These are phyloP conservation scores for Agrilus planipennis DNA, from an alignment of 1,140 invertebrate species.

Conservation along the genomic window DNA sequence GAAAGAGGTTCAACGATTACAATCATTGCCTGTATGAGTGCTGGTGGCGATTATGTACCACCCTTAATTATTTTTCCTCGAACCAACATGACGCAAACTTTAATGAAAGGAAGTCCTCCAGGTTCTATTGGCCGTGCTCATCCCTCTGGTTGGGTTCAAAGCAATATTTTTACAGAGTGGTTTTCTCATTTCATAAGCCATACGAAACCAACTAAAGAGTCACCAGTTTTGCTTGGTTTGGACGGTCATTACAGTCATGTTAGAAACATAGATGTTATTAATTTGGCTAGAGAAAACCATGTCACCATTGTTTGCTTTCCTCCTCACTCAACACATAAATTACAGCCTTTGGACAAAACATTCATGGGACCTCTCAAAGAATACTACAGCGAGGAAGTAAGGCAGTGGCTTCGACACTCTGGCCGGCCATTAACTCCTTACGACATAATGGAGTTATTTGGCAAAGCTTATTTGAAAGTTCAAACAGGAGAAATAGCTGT, in stretches of 20 bases:
- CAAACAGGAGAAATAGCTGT: background rate
- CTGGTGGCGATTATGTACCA: slow-evolving; percentile 30
- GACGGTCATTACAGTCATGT: slow-evolving; percentile 18
- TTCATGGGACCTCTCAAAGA: slow-evolving; percentile 22
- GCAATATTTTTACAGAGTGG: slow-evolving; percentile 7
- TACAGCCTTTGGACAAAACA: slow-evolving; percentile 24
- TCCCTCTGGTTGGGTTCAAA: slow-evolving; percentile 13
- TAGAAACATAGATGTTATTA: slow-evolving; percentile 6
- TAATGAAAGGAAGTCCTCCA: slow-evolving; percentile 1
- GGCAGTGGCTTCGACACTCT: slow-evolving; percentile 10
- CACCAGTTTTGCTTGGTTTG: slow-evolving; percentile 14
- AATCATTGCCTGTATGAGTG: slow-evolving; percentile 27
- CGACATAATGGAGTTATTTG: slow-evolving; percentile 13
- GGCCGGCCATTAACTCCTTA: slow-evolving; percentile 10
- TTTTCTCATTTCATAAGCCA: slow-evolving; percentile 17
- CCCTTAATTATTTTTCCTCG: slow-evolving; percentile 34
- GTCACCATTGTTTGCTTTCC: slow-evolving; percentile 11
- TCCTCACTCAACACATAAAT: slow-evolving; percentile 21
- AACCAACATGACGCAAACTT: slow-evolving; percentile 19
- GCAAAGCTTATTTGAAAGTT: background rate
- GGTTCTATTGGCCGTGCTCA: slow-evolving; percentile 1
- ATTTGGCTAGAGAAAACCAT: slow-evolving; percentile 4
- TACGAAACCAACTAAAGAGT: slow-evolving; percentile 10
- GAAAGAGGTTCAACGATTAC: slow-evolving; percentile 2
- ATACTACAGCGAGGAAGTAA: slow-evolving; percentile 19